Conservation (phyloP, 2,797 vertebrate species). For the Schizopygopsis malacanthus region DNA sequence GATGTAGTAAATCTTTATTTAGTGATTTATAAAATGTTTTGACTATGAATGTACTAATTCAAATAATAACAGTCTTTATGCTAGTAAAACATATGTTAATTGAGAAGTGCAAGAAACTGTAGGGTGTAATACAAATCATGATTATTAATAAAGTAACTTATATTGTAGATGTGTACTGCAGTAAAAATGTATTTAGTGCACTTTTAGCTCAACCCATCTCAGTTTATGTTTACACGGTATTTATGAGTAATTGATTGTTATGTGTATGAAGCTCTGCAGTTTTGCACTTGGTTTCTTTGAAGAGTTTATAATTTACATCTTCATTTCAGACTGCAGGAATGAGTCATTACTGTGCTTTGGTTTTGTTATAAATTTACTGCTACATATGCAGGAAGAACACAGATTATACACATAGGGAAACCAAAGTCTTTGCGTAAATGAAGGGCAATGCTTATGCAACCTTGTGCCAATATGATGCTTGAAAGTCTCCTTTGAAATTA, state of each 20-base stretch:
- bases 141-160: not conserved
- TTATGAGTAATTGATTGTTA: constrained; percentile 27
- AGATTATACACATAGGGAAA: constrained; percentile 17
- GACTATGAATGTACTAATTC: not conserved
- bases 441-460: constrained; percentile 30
- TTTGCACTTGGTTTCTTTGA: constrained; percentile 25
- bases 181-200: not conserved
- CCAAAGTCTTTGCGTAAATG: constrained; percentile 8
- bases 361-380: not conserved
- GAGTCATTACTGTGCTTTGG: not conserved
- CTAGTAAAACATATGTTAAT: not conserved
- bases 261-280: not conserved
- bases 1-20: not conserved
- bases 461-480: constrained; percentile 5
- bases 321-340: constrained; percentile 4
- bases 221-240: constrained; percentile 5
- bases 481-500: constrained; percentile 28
- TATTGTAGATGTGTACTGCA: not conserved
- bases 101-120: not conserved
- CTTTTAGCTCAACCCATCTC: not conserved
- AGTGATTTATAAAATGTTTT: not conserved
- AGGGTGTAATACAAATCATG: not conserved
- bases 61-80: not conserved
- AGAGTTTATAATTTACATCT: constrained; percentile 28
- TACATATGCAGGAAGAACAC: not conserved